These are phyloP conservation scores for Gambusia yucatana DNA, from an alignment of 2,797 vertebrate species.

Conservation along the genomic window DNA sequence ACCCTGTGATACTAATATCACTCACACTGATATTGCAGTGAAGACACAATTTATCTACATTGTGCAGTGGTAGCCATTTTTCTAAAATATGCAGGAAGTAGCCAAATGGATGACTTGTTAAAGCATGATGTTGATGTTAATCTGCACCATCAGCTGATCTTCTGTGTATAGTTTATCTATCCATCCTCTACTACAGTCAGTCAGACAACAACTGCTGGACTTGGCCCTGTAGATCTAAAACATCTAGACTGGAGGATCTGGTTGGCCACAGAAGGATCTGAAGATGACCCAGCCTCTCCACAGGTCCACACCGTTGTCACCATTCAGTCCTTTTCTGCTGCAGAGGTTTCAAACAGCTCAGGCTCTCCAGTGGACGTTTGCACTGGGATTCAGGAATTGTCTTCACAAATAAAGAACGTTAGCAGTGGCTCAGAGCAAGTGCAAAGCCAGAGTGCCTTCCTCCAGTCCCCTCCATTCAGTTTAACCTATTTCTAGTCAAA, in stretches of 20 bases:
- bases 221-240: neutral
- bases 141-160: neutral
- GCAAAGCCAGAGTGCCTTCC: slow-evolving; percentile 27
- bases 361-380: neutral
- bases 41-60: neutral
- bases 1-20: neutral
- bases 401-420: slow-evolving; percentile 31
- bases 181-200: neutral
- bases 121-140: neutral
- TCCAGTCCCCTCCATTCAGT: slow-evolving; percentile 15
- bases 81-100: neutral
- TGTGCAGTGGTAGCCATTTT: neutral
- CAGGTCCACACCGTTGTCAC: neutral
- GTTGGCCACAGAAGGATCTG: neutral
- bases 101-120: neutral
- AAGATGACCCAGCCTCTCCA: neutral
- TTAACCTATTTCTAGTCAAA: neutral
- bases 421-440: slow-evolving; percentile 7
- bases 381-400: neutral
- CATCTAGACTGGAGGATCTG: neutral
- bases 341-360: neutral
- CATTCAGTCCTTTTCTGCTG: neutral
- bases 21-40: neutral
- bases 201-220: neutral
- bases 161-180: neutral